Conservation (phyloP, 2,888 invertebrate species). For the Hyposoter dolosus region DNA sequence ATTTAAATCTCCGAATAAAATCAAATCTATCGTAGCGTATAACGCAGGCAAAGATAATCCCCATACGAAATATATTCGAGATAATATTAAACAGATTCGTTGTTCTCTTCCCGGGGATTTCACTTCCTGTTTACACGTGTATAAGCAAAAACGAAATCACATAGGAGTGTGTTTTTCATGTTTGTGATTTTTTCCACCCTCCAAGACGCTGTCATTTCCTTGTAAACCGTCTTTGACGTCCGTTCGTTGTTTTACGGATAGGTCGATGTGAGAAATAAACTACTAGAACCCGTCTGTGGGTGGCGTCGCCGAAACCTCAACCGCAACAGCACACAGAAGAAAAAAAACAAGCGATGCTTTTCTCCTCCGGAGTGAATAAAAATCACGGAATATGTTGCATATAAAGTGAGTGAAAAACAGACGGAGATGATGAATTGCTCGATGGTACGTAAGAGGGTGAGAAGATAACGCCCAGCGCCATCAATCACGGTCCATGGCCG, state of each 20-base stretch:
- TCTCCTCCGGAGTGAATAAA: conserved; percentile 81
- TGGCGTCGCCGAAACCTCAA: conserved; percentile 58
- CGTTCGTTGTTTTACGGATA: conserved; percentile 58
- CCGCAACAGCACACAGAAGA: conserved; percentile 18
- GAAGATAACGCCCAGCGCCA: conserved; percentile 84
- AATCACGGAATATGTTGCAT: conserved; percentile 85
- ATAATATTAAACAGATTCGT: conserved; percentile 40
- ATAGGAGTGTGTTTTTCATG: background rate
- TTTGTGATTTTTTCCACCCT: conserved; percentile 47
- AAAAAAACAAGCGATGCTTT: conserved; percentile 49
- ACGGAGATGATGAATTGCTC: conserved; percentile 84
- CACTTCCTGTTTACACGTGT: conserved; percentile 52
- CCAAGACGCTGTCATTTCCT: conserved; percentile 44
- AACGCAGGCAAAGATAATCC: conserved; percentile 5
- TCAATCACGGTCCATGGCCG: conserved; percentile 83
- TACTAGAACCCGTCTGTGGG: conserved; percentile 5
- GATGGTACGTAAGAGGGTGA: conserved; percentile 78
- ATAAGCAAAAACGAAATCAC: background rate
- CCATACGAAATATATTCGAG: conserved; percentile 40
- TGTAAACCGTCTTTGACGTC: conserved; percentile 55
- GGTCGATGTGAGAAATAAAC: conserved; percentile 48
- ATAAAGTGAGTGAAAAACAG: conserved; percentile 85
- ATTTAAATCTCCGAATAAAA: conserved; percentile 41
- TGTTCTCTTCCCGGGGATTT: conserved; percentile 20
- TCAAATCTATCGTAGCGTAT: conserved; percentile 24